These are phyloP conservation scores for Pseudorectes ferrugineus DNA, from an alignment of 2,113 vertebrate species.

Conservation along the genomic window DNA sequence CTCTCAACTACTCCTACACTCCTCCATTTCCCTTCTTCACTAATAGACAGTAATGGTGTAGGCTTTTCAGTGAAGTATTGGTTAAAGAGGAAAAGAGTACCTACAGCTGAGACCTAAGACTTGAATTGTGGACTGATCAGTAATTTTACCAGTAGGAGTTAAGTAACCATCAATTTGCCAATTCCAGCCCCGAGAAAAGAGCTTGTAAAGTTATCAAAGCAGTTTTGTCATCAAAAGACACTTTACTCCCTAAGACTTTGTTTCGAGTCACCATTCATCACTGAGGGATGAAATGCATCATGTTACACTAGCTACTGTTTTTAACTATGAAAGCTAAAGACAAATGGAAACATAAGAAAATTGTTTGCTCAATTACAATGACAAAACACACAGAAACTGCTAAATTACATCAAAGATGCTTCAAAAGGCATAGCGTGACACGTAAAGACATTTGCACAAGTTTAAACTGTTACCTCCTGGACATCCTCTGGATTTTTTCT, in stretches of 20 bases:
- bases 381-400: background rate
- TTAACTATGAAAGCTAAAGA: background rate
- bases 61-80: slow-evolving; percentile 28
- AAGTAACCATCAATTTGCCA: slow-evolving; percentile 49
- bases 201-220: slow-evolving; percentile 47
- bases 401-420: slow-evolving; percentile 9
- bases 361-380: background rate
- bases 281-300: background rate
- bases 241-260: slow-evolving; percentile 24
- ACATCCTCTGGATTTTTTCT: slow-evolving; percentile 95
- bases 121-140: slow-evolving; percentile 24
- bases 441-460: slow-evolving; percentile 34
- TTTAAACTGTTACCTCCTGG: slow-evolving; percentile 88
- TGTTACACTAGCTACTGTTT: background rate
- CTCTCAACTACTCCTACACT: background rate
- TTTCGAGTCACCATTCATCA: slow-evolving; percentile 27
- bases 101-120: slow-evolving; percentile 54
- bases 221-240: slow-evolving; percentile 43
- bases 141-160: slow-evolving; percentile 42
- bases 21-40: background rate
- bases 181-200: background rate
- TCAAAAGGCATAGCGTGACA: background rate
- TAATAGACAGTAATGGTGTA: slow-evolving; percentile 17
- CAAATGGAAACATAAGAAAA: background rate
- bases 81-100: slow-evolving; percentile 29